Conservation (phyloP, 2,888 invertebrate species). For the Calameuta filiformis region DNA sequence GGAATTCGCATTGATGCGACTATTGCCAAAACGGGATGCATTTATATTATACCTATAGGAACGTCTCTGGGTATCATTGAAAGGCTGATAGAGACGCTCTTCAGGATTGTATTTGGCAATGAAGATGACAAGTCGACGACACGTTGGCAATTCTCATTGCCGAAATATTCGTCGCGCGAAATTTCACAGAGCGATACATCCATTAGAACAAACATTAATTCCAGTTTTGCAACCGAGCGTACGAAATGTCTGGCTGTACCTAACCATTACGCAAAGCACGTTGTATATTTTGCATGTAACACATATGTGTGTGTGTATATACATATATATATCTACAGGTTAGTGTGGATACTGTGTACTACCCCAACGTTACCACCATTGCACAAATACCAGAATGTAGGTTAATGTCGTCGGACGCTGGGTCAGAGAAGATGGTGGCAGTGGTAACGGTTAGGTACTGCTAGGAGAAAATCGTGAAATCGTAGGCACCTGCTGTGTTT, state of each 20-base stretch:
- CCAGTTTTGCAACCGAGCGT: slow-evolving; percentile 15
- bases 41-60: neutral
- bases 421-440: slow-evolving; percentile 18
- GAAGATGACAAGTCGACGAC: neutral
- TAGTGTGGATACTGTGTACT: neutral
- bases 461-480: neutral
- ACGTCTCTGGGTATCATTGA: neutral
- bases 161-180: neutral
- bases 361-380: neutral
- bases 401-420: slow-evolving; percentile 30
- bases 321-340: neutral
- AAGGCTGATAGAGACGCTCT: neutral
- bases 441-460: slow-evolving; percentile 18
- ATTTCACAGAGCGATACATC: slow-evolving; percentile 28
- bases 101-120: neutral
- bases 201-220: slow-evolving; percentile 42
- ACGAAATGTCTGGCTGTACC: slow-evolving; percentile 29
- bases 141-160: neutral
- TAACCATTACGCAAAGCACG: slow-evolving; percentile 31
- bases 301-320: too few species aligned
- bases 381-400: slow-evolving; percentile 20
- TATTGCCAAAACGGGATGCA: neutral
- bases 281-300: slow-evolving; percentile 22
- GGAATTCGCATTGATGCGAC: neutral
- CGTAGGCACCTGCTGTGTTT: slow-evolving; percentile 21